A percentile compares a stretch with the other conserved stretches of the same genome.
phyloP scores from a whole-genome alignment of 1,140 invertebrate genomes.

The Solenopsis invicta region DNA sequence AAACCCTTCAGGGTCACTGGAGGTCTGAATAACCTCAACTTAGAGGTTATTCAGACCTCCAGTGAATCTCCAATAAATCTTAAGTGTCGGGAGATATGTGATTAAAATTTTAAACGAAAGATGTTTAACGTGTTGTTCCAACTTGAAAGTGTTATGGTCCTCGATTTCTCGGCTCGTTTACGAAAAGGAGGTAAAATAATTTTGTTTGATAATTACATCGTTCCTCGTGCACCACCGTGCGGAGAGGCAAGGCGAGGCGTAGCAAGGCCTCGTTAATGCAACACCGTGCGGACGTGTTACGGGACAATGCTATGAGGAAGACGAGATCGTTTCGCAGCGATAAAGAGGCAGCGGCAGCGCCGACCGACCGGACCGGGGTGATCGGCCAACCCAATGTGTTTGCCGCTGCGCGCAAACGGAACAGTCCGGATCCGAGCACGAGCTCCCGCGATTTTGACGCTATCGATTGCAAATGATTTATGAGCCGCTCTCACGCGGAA shows the following conservation, averaged over 20 bases:
- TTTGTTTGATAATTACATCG: slow-evolving; percentile 48
- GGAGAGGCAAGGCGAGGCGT: slow-evolving; percentile 1
- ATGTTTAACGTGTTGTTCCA: no score
- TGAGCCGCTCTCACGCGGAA: not conserved
- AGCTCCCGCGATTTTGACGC: slow-evolving; percentile 65
- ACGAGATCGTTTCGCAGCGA: slow-evolving; percentile 72
- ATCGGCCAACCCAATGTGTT: slow-evolving; percentile 35
- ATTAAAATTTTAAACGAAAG: not conserved
- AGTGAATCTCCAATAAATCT: not conserved
- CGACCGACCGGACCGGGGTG: slow-evolving; percentile 20
- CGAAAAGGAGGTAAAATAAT: slow-evolving; percentile 28
- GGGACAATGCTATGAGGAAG: slow-evolving; percentile 75
- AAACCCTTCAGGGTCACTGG: no score
- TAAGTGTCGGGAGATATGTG: not conserved
- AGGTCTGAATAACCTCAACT: not conserved
- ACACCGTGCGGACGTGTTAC: slow-evolving; percentile 67
- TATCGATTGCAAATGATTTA: slow-evolving; percentile 74
- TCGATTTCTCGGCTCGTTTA: not conserved
- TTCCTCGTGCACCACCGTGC: not conserved
- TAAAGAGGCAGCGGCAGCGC: slow-evolving; percentile 56
- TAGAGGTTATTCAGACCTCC: no score
- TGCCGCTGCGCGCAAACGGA: slow-evolving; percentile 29
- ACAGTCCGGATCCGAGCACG: slow-evolving; percentile 4
- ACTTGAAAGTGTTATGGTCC: not conserved
- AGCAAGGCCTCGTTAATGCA: slow-evolving; percentile 65